phyloP scores from a whole-genome alignment of 37 sponge, comb jelly and placozoan genomes.

The Halichondria panicea region DNA sequence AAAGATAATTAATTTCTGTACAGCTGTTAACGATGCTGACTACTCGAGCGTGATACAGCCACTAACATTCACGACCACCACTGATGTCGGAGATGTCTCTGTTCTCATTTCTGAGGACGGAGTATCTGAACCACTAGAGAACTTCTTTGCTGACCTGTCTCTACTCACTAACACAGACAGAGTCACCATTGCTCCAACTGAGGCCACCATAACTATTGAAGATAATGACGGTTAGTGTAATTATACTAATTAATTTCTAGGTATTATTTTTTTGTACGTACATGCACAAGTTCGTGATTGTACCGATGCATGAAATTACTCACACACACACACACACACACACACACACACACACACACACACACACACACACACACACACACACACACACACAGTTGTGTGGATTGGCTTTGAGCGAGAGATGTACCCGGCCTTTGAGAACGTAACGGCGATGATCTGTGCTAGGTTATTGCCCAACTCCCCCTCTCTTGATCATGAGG shows the following conservation, averaged over 20 bases:
- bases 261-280: no score
- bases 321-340: no score
- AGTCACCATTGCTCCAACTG: neutral
- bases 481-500: conserved; percentile 14
- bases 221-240: conserved; percentile 30
- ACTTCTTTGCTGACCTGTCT: neutral
- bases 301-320: no score
- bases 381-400: no score
- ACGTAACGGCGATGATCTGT: conserved; percentile 15
- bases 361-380: no score
- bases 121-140: neutral
- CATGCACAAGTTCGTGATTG: no score
- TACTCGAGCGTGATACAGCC: neutral
- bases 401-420: conserved; percentile 7
- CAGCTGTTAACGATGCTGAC: conserved; percentile 18
- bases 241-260: no score
- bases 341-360: no score
- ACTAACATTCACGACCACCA: conserved; percentile 3
- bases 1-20: neutral
- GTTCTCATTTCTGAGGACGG: conserved; percentile 5
- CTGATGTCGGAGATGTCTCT: neutral
- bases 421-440: neutral
- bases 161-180: neutral
- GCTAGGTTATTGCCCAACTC: neutral
- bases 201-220: neutral